Conservation (phyloP, 1,140 invertebrate genomes). For the Cydia splendana region DNA sequence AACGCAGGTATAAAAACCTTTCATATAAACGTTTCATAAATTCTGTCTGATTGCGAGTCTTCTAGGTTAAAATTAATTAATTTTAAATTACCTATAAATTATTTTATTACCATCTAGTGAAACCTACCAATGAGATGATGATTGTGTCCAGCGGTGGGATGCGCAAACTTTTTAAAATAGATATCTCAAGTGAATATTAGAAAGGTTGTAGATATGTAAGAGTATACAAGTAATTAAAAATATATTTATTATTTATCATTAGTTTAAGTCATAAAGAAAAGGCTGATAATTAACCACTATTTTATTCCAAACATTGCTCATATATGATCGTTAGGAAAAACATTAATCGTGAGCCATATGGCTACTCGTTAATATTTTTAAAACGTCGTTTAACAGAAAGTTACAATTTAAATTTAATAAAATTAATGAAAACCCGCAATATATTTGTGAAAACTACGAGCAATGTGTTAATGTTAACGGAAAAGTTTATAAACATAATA, state of each 20-base stretch:
- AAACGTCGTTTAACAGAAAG: not conserved
- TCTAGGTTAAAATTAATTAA: too few relatives aligned
- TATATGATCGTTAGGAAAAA: not conserved
- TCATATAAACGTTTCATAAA: too few relatives aligned
- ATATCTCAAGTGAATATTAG: too few relatives aligned
- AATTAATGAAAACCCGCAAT: conserved; percentile 16
- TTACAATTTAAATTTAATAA: conserved; percentile 12
- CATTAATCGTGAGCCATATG: not conserved
- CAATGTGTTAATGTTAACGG: not conserved
- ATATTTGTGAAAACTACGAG: conserved; percentile 6
- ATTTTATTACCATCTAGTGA: too few relatives aligned
- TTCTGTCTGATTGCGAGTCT: too few relatives aligned
- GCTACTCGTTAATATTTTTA: conserved; percentile 10
- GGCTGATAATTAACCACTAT: not conserved
- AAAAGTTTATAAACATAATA: not conserved
- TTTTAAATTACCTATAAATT: too few relatives aligned
- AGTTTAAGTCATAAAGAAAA: not conserved
- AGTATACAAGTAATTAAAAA: not conserved
- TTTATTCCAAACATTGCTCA: conserved; percentile 4
- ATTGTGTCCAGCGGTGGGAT: too few relatives aligned
- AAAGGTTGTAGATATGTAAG: too few relatives aligned
- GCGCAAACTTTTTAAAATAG: too few relatives aligned
- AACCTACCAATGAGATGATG: too few relatives aligned
- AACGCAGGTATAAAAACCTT: too few relatives aligned
- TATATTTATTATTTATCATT: not conserved